Percentiles rank a stretch among this genome's conserved stretches.
These are phyloP conservation scores for Leucopsar rothschildi DNA, from an alignment of 2,113 vertebrate genomes.

Conservation along the genomic window DNA sequence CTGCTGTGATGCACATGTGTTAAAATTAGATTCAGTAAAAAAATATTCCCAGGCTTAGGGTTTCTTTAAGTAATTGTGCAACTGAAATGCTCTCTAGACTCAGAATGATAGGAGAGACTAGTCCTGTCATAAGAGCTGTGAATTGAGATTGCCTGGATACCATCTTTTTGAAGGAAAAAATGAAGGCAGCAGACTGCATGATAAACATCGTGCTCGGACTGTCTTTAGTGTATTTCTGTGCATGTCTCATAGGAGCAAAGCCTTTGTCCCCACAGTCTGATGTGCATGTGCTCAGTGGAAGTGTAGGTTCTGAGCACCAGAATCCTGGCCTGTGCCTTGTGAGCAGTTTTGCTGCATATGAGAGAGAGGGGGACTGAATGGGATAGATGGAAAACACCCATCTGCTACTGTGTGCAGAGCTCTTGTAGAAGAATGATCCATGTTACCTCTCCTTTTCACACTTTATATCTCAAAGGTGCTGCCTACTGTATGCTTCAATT, in stretches of 20 bases:
- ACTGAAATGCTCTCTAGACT: neutral
- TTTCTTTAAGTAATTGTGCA: neutral
- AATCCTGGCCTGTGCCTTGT: neutral
- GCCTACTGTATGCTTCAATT: neutral
- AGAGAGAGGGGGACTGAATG: accelerated
- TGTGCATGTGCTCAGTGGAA: neutral
- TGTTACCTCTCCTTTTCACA: neutral
- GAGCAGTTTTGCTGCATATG: neutral
- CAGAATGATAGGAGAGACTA: neutral
- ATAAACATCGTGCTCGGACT: neutral
- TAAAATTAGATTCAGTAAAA: conserved; percentile 18
- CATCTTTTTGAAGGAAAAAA: neutral
- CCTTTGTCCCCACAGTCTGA: neutral
- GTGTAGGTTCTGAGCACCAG: neutral
- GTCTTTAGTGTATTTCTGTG: neutral
- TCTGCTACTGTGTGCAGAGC: neutral
- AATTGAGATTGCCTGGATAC: neutral
- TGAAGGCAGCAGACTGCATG: neutral
- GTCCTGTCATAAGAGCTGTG: neutral
- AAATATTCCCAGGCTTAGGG: neutral
- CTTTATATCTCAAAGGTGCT: neutral
- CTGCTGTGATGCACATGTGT: conserved; percentile 23
- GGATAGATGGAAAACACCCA: neutral
- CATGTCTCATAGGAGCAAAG: neutral
- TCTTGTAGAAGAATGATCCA: neutral